A percentile compares a stretch with the other conserved stretches of the same genome.
phyloP scores from a whole-genome alignment of 2,797 vertebrate genomes.

The Semotilus atromaculatus region DNA sequence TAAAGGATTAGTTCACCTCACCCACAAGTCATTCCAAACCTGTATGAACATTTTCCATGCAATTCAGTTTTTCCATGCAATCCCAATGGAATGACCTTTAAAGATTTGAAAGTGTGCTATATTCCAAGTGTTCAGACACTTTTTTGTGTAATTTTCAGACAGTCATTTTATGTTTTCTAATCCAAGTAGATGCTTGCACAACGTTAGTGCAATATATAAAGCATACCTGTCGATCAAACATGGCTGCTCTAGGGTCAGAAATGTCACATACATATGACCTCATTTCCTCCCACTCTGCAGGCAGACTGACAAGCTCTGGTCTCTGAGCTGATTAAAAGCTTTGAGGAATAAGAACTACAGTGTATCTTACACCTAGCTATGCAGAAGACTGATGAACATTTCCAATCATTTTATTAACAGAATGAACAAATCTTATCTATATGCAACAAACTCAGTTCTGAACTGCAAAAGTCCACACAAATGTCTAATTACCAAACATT shows the following conservation, averaged over 20 bases:
- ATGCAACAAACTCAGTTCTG: neutral
- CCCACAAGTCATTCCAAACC: neutral
- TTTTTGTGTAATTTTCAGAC: too few species aligned
- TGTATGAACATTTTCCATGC: neutral
- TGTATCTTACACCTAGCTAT: constrained; percentile 44
- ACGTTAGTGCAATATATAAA: neutral
- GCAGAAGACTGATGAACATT: neutral
- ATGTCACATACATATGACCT: constrained; percentile 45
- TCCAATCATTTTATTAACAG: neutral
- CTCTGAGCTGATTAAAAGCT: constrained; percentile 57
- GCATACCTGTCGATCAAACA: constrained; percentile 16
- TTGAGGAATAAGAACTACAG: constrained; percentile 22
- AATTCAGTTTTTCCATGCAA: neutral
- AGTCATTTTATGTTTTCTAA: neutral
- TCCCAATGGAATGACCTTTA: neutral
- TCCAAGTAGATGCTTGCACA: neutral
- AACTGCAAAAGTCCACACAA: neutral
- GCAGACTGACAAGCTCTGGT: constrained; percentile 45
- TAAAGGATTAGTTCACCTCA: neutral
- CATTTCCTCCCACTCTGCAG: constrained; percentile 34
- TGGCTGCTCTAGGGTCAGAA: constrained; percentile 1
- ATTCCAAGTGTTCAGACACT: neutral
- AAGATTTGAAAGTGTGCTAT: neutral
- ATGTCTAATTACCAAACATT: neutral
- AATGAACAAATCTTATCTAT: neutral